Conservation (phyloP, 2,888 invertebrate species). For the Chrysolina oricalcia region DNA sequence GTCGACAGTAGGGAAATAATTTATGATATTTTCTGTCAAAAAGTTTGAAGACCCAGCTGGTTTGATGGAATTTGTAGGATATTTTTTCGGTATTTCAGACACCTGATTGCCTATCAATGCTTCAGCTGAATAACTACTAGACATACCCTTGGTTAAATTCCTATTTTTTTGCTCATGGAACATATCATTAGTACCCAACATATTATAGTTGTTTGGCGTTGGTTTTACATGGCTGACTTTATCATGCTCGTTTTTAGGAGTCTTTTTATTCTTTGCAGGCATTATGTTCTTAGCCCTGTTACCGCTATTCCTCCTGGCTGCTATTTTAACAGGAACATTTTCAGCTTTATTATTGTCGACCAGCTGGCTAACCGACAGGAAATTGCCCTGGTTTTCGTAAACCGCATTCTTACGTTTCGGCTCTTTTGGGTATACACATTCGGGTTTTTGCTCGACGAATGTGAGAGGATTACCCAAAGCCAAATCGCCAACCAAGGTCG, state of each 20-base stretch:
- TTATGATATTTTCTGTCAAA: constrained; percentile 67
- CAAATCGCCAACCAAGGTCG: constrained; percentile 77
- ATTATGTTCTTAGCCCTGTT: constrained; percentile 54
- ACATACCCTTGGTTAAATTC: constrained; percentile 59
- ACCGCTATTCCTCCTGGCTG: constrained; percentile 64
- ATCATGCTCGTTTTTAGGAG: constrained; percentile 45
- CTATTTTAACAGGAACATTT: constrained; percentile 57
- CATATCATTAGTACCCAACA: constrained; percentile 39
- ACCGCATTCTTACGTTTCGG: constrained; percentile 49
- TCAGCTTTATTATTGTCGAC: constrained; percentile 74
- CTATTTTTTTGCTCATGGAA: constrained; percentile 59
- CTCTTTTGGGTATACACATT: constrained; percentile 55
- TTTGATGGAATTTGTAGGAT: constrained; percentile 58
- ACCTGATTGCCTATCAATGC: constrained; percentile 68
- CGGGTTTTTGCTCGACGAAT: constrained; percentile 65
- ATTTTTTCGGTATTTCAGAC: constrained; percentile 55
- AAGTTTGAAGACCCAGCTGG: constrained; percentile 64
- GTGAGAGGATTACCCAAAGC: constrained; percentile 70
- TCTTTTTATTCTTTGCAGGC: constrained; percentile 43
- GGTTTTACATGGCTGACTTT: constrained; percentile 38
- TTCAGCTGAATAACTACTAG: constrained; percentile 70
- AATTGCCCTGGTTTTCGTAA: constrained; percentile 70
- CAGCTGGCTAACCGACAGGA: constrained; percentile 78
- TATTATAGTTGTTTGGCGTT: constrained; percentile 32
- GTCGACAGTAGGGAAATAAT: constrained; percentile 69